phyloP scores from a whole-genome alignment of 2,888 invertebrate genomes.

The Pachydiplax longipennis region DNA sequence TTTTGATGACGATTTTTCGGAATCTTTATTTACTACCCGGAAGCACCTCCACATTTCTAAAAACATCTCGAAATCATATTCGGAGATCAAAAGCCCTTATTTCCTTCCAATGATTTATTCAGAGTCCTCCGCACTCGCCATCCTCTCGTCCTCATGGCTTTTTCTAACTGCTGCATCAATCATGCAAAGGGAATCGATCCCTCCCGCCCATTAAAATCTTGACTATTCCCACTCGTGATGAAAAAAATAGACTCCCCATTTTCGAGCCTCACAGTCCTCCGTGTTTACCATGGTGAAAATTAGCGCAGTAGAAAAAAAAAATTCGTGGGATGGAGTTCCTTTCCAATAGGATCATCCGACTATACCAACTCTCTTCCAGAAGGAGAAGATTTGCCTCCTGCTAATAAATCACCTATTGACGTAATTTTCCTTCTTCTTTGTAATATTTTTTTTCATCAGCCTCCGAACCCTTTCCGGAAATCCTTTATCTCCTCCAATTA shows the following conservation, averaged over 20 bases:
- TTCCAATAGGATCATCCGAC: not conserved
- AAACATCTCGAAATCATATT: not conserved
- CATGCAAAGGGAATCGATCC: not conserved
- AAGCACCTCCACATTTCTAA: not conserved
- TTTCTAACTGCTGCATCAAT: not conserved
- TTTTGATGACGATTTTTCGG: not conserved
- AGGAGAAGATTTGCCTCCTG: not conserved
- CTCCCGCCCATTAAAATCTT: not conserved
- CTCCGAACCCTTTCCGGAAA: not conserved
- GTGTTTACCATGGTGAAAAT: not conserved
- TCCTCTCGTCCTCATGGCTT: not conserved
- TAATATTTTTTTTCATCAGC: not conserved
- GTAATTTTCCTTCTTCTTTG: not conserved
- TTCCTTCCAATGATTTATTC: not conserved
- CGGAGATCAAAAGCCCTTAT: not conserved
- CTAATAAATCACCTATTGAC: slow-evolving; percentile 24
- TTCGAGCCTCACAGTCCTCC: not conserved
- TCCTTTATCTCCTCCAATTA: slow-evolving; percentile 11
- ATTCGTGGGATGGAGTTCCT: too few relatives aligned
- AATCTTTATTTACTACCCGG: not conserved
- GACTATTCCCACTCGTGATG: not conserved
- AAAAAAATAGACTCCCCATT: not conserved
- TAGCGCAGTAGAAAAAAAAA: not conserved
- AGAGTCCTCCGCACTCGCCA: not conserved
- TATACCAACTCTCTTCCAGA: not conserved